A percentile compares a stretch with the other conserved stretches of the same genome.
Evolutionary conservation across 2,113 vertebrate genomes (phyloP).

Genomic region (sheep (Ovis aries)): ARS-UI_Ramb_v3.0 NC_056059.1:57802001-57802500

Average conservation of each 20-base stretch:
- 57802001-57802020: background rate
- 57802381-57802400: background rate
- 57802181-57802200: constrained; percentile 6
- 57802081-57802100: background rate
- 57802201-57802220: background rate
- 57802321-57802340: background rate
- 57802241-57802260: background rate
- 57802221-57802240: background rate
- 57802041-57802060: background rate
- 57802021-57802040: background rate
- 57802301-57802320: background rate
- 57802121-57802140: background rate
- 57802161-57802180: background rate
- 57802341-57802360: background rate
- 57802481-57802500: background rate
- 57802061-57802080: background rate
- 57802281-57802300: background rate
- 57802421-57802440: background rate
- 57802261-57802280: background rate
- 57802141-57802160: background rate
- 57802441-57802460: background rate
- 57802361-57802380: background rate
- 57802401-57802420: background rate
- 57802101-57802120: background rate
- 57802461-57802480: background rate